Evolutionary conservation across 2,113 vertebrate genomes (phyloP).

Genomic region (Reinhardtius hippoglossoides): DNA sequence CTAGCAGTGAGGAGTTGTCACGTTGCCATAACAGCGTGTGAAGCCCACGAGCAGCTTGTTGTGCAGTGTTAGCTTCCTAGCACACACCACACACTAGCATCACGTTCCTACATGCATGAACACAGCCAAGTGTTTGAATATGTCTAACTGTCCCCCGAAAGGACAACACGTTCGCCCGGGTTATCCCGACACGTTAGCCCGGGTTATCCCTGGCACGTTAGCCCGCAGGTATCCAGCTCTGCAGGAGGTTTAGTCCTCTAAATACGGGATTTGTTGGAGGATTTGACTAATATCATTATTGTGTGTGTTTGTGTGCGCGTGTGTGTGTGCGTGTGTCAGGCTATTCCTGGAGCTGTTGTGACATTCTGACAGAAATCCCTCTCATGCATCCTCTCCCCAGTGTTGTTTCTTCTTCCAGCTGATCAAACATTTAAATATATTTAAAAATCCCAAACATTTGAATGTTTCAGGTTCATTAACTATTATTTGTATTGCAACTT

Average conservation of each 20-base stretch:
- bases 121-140: neutral
- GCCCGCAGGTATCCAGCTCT: neutral
- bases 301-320: neutral
- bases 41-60: conserved; percentile 13
- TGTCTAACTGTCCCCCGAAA: neutral
- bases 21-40: conserved; percentile 19
- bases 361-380: neutral
- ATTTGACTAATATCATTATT: conserved; percentile 79
- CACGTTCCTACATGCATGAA: neutral
- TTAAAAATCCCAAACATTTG: too few species aligned
- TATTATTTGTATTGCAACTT: too few species aligned
- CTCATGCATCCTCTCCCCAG: neutral
- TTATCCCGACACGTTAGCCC: neutral
- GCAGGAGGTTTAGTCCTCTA: conserved; percentile 48
- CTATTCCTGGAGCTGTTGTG: conserved; percentile 35
- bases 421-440: too few species aligned
- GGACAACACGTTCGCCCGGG: neutral
- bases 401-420: neutral
- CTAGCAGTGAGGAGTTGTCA: conserved; percentile 1
- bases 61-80: neutral
- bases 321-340: conserved; percentile 2
- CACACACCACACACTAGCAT: too few species aligned
- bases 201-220: neutral
- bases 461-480: too few species aligned
- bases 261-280: conserved; percentile 65